These are phyloP conservation scores for Otocyon megalotis DNA, from an alignment of 2,113 vertebrate genomes.

Conservation along the genomic window DNA sequence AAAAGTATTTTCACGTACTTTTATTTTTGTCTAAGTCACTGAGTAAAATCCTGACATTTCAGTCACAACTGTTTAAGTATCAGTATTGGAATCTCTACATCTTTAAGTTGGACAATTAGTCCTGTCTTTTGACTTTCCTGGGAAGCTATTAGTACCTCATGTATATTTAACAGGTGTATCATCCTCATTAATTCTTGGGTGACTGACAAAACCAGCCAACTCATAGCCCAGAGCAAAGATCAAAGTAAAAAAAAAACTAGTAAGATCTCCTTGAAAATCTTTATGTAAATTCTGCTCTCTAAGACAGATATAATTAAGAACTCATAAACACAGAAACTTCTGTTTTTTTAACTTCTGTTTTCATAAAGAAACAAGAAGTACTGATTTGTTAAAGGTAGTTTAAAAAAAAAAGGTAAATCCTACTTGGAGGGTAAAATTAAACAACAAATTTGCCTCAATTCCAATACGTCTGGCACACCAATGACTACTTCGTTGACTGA, in stretches of 20 bases:
- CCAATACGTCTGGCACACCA: not conserved
- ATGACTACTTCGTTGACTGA: not conserved
- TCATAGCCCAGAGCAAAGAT: slow-evolving; percentile 32
- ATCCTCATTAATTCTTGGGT: not conserved
- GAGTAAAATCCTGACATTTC: slow-evolving; percentile 49
- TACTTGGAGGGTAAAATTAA: slow-evolving; percentile 11
- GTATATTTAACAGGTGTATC: slow-evolving; percentile 30
- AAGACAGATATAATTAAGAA: not conserved
- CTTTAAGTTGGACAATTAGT: slow-evolving; percentile 25
- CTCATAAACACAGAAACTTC: not conserved
- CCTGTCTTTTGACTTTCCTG: slow-evolving; percentile 19
- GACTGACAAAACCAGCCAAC: slow-evolving; percentile 36
- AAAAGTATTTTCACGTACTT: slow-evolving; percentile 36
- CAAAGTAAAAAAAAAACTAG: slow-evolving; percentile 41
- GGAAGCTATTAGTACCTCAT: not conserved
- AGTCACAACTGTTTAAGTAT: slow-evolving; percentile 53
- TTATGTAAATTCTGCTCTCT: slow-evolving; percentile 43
- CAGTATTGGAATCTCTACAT: not conserved
- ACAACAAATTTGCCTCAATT: not conserved
- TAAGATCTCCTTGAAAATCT: slow-evolving; percentile 33
- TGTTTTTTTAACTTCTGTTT: not conserved
- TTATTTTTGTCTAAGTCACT: slow-evolving; percentile 24
- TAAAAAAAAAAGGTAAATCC: not conserved
- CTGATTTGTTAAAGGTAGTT: not conserved
- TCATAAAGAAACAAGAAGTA: not conserved